A percentile compares a stretch with the other conserved stretches of the same genome.
These are phyloP conservation scores for Leptodactylus fallax DNA, from an alignment of 2,797 vertebrate species.

Conservation along the genomic window DNA sequence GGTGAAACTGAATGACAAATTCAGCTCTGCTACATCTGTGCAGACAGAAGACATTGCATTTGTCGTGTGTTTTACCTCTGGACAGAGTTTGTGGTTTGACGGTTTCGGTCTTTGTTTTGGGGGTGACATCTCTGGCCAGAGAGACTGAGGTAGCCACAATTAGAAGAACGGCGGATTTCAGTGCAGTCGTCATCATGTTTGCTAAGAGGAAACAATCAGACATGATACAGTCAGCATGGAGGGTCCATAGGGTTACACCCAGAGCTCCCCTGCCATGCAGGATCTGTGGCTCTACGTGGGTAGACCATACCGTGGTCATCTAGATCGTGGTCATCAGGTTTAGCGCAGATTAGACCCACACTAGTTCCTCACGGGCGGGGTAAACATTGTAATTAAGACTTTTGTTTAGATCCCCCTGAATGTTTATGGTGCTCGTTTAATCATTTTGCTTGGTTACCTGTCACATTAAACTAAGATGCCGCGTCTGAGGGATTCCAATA, in stretches of 20 bases:
- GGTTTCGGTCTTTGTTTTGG: conserved; percentile 79
- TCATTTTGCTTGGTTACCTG: too few relatives aligned
- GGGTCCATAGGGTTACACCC: too few relatives aligned
- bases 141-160: conserved; percentile 77
- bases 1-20: neutral
- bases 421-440: too few relatives aligned
- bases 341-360: neutral
- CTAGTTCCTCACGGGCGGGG: neutral
- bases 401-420: neutral
- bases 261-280: neutral
- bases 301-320: neutral
- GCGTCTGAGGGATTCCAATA: neutral
- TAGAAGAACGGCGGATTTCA: conserved; percentile 78
- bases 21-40: neutral
- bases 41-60: neutral
- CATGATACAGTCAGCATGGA: neutral
- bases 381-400: neutral
- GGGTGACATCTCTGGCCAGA: conserved; percentile 77
- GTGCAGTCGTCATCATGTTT: conserved; percentile 82
- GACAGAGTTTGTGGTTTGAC: conserved; percentile 87
- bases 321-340: neutral
- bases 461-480: too few relatives aligned
- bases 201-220: conserved; percentile 61
- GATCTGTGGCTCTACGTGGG: neutral
- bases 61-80: conserved; percentile 81